phyloP scores from a whole-genome alignment of 2,797 vertebrate species.

The Tapera naevia region DNA sequence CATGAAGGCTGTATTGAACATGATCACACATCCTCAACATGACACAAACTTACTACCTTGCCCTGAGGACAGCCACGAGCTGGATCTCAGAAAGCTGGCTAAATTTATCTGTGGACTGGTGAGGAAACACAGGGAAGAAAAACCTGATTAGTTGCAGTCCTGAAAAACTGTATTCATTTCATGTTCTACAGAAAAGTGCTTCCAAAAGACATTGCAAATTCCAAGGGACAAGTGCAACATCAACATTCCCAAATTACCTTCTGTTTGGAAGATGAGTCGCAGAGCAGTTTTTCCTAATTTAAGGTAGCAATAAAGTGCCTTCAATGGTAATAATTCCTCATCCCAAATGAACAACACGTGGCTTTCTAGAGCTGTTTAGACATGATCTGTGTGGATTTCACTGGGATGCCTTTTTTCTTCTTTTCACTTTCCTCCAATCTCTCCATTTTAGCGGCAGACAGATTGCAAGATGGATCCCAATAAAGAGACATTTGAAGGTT shows the following conservation, averaged over 20 bases:
- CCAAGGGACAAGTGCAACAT: conserved; percentile 71
- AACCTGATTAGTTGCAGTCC: not conserved
- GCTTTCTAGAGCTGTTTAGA: not conserved
- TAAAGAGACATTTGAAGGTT: not conserved
- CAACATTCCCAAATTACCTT: not conserved
- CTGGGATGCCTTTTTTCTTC: not conserved
- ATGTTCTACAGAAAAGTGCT: conserved; percentile 81
- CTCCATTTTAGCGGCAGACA: not conserved
- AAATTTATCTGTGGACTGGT: not conserved
- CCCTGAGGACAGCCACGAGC: not conserved
- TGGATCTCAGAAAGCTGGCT: not conserved
- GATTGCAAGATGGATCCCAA: not conserved
- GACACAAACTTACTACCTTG: not conserved
- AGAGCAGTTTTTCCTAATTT: not conserved
- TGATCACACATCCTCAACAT: not conserved
- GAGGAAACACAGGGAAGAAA: not conserved
- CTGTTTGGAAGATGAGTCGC: not conserved
- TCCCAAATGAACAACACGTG: not conserved
- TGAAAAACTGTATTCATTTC: not conserved
- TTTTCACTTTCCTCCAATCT: not conserved
- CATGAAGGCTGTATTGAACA: not conserved
- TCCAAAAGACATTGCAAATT: conserved; percentile 81
- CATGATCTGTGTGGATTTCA: not conserved
- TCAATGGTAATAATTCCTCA: not conserved
- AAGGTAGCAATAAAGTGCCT: not conserved